These are phyloP conservation scores for Clarias batrachus DNA, from an alignment of 2,113 vertebrate species.

Conservation along the genomic window DNA sequence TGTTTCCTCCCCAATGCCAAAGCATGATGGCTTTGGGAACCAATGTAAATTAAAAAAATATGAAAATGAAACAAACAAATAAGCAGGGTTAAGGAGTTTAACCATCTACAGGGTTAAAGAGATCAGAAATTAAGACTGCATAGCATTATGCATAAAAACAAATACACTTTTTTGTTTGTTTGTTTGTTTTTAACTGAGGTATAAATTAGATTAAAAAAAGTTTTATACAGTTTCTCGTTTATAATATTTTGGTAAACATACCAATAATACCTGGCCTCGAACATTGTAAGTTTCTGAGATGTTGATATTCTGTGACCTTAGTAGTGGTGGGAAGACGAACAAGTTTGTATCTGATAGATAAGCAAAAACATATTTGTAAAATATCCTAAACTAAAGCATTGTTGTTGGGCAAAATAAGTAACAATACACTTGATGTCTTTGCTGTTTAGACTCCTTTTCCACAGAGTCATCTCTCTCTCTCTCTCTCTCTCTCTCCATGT, in stretches of 20 bases:
- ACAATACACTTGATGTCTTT: not conserved
- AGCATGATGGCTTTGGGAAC: not conserved
- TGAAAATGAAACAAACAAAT: not conserved
- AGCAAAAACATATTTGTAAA: not conserved
- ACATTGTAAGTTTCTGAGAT: not conserved
- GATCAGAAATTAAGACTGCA: slow-evolving; percentile 2
- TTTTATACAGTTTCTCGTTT: not conserved
- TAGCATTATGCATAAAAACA: not conserved
- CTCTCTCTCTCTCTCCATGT: not conserved
- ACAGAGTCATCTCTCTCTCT: too few relatives aligned
- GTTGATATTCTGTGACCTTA: not conserved
- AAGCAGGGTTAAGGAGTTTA: not conserved
- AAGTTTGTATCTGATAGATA: not conserved
- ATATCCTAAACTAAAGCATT: not conserved
- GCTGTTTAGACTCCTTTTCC: not conserved
- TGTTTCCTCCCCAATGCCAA: not conserved
- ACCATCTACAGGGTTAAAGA: not conserved
- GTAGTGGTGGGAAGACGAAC: not conserved
- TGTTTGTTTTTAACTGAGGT: not conserved
- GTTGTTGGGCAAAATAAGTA: not conserved
- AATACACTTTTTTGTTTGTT: not conserved
- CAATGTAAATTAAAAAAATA: not conserved
- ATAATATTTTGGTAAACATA: not conserved
- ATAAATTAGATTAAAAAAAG: not conserved
- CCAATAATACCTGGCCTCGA: not conserved